Conservation (phyloP, 2,113 vertebrate species). For the Cynocephalus volans region DNA sequence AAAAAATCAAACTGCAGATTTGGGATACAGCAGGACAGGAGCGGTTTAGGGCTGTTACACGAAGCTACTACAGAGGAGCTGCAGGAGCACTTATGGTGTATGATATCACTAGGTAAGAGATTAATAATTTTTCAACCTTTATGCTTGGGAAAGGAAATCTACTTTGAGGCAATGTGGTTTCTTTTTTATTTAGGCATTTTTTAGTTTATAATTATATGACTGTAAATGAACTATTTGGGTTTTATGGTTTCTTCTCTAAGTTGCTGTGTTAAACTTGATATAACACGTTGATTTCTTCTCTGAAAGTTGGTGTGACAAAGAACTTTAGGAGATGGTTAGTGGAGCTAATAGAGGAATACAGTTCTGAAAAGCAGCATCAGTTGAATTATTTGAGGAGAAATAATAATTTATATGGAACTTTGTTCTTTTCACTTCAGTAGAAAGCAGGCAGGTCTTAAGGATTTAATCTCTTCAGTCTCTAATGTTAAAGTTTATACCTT, state of each 20-base stretch:
- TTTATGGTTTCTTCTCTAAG: constrained; percentile 52
- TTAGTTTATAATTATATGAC: constrained; percentile 33
- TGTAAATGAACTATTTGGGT: constrained; percentile 42
- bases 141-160: background rate
- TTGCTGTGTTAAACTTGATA: constrained; percentile 55
- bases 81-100: constrained; percentile 99
- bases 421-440: constrained; percentile 49
- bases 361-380: constrained; percentile 58
- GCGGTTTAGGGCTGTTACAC: constrained; percentile 97
- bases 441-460: constrained; percentile 38
- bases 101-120: constrained; percentile 97
- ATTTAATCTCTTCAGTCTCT: background rate
- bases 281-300: constrained; percentile 55
- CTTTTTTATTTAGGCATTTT: constrained; percentile 26
- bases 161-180: background rate
- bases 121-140: background rate
- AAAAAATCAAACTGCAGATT: constrained; percentile 99
- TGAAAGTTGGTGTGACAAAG: constrained; percentile 63
- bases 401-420: constrained; percentile 37
- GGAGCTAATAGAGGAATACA: constrained; percentile 26
- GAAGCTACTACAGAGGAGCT: constrained; percentile 98
- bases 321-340: constrained; percentile 44
- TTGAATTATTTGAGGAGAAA: constrained; percentile 72
- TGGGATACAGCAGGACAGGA: constrained; percentile 99
- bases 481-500: constrained; percentile 37